Evolutionary conservation across 2,888 invertebrate genomes (phyloP).

Genomic region (Sinelater perroti): DNA sequence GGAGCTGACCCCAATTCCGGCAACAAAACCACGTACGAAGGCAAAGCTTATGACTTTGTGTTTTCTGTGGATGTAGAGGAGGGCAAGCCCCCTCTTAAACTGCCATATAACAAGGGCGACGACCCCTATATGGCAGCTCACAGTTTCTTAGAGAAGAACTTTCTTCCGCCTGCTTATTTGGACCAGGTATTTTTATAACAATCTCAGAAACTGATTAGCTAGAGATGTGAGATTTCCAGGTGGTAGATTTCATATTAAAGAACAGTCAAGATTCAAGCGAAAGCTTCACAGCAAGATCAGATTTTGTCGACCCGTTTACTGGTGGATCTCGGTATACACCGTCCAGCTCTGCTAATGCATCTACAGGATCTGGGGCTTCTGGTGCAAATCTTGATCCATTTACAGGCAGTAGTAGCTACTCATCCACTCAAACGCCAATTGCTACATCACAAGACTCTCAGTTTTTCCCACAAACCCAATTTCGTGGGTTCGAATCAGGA

Average conservation of each 20-base stretch:
- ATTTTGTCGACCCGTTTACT: slow-evolving; percentile 74
- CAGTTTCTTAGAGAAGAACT: slow-evolving; percentile 84
- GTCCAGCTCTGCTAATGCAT: slow-evolving; percentile 52
- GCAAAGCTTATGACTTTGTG: slow-evolving; percentile 94
- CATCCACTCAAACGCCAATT: slow-evolving; percentile 43
- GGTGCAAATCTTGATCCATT: slow-evolving; percentile 66
- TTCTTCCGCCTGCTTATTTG: slow-evolving; percentile 84
- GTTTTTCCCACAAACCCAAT: slow-evolving; percentile 61
- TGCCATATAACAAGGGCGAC: slow-evolving; percentile 89
- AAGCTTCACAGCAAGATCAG: slow-evolving; percentile 54
- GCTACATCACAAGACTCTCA: not conserved
- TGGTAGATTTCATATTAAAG: slow-evolving; percentile 90
- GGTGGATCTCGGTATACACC: slow-evolving; percentile 73
- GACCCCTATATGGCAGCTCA: slow-evolving; percentile 95
- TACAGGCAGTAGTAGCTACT: slow-evolving; percentile 65
- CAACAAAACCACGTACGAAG: slow-evolving; percentile 83
- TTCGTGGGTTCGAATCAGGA: slow-evolving; percentile 80
- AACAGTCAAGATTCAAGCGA: slow-evolving; percentile 70
- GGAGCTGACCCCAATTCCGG: slow-evolving; percentile 69
- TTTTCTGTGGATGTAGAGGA: slow-evolving; percentile 96
- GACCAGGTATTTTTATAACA: too few species aligned
- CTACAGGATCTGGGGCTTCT: slow-evolving; percentile 44
- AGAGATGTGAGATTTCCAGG: slow-evolving; percentile 51
- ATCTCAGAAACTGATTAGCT: too few species aligned
- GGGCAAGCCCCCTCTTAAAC: slow-evolving; percentile 84